Base-by-base conservation (phyloP, 1,140 invertebrate genomes). In the Drosophila nigrodunni region DNA sequence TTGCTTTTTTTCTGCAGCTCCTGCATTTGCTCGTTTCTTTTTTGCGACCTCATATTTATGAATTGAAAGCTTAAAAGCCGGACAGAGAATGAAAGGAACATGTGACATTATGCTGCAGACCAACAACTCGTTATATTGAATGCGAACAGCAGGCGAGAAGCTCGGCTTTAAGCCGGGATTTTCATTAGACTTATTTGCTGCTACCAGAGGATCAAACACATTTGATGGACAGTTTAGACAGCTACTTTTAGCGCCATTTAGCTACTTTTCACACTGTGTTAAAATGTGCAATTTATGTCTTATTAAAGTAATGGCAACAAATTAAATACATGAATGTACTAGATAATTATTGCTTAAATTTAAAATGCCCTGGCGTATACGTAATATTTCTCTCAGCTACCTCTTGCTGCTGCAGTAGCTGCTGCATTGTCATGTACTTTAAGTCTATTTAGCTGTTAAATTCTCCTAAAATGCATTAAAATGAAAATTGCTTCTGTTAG, bases 61-160 rank as follows among this genome's bases (percentile, higher is more conserved):
- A 74, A 74, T 68, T 55, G 71, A 60, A 59, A 67, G 47, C 64
- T 73, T 67, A 67, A 73, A 68, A 70, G 67, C 67, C 67, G 66
- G 49, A 54, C 39, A 43, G 39, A 18, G 41, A 62, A 50, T 44
- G 49, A 54, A 41, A 46, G 49, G 39, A 47, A 7, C 67, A 70
- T 70, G 49, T 62, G 50, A 41, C 35, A 34, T 37, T 50, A 21
- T 35, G 30, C 8, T 30, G 6, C 25, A 30, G 18, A 30, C 15
- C 55, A 69, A 60, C 46, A 5, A 7, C 43, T 46, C 25, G 25
- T 15, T 25, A 55, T 49, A 64, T 55, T 57, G 68, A 43, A 47
- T 39, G 35, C 54, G 50, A 57, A 35, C 46, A 60, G 68, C 50
- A 61, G 15, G 15, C 9, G 35, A 15, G 52, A 52, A 70, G 43